Conservation (phyloP, 2,113 vertebrate genomes). For the Telmatochromis brachygnathus region DNA sequence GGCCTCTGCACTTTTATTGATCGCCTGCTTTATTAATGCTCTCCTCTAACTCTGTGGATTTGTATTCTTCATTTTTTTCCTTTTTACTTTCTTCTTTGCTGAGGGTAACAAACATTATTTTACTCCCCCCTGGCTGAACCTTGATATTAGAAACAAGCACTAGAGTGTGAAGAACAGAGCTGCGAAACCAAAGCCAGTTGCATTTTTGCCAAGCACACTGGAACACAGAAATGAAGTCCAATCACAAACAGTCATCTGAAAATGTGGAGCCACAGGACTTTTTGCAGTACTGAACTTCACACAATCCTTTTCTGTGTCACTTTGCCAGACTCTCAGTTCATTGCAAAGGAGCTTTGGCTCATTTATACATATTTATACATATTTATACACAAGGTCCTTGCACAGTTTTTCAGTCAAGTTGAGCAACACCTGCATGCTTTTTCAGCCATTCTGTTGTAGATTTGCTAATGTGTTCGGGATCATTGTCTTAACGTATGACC, state of each 20-base stretch:
- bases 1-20: background rate
- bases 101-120: background rate
- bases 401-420: background rate
- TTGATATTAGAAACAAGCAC: background rate
- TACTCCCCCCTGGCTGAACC: background rate
- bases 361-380: background rate
- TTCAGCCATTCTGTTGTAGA: background rate
- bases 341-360: background rate
- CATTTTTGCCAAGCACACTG: background rate
- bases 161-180: background rate
- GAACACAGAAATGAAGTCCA: background rate
- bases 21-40: constrained; percentile 10
- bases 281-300: background rate
- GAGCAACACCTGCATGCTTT: background rate
- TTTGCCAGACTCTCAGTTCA: background rate
- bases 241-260: background rate
- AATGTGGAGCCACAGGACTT: background rate
- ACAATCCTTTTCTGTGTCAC: background rate
- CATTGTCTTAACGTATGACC: background rate
- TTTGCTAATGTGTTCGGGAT: background rate
- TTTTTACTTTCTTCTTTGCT: background rate
- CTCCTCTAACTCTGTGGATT: background rate
- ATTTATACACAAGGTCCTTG: background rate
- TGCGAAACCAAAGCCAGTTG: background rate
- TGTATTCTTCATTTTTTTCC: background rate